Evolutionary conservation across 2,113 vertebrate genomes (phyloP), one percentile per base, ranked within the genome.

Genomic region (Indicator indicator): DNA sequence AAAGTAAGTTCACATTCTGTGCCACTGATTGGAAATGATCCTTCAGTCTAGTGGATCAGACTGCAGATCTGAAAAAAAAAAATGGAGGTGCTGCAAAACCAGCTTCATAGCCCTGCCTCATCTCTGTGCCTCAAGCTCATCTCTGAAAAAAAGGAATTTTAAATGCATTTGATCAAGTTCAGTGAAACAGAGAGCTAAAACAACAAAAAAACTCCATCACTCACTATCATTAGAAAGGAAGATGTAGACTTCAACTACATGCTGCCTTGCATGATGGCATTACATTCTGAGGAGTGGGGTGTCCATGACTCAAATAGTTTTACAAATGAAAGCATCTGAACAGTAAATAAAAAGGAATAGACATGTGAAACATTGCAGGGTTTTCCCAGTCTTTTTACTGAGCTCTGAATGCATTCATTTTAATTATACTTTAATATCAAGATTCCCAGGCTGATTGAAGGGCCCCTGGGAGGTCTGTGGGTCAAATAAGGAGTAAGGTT

Each of bases 401-500:
- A 20, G 32, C 14, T 75, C 58, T 73, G 65, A 94, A 78, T 8
- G 1, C 23, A 68, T 88, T 91, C 14, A 62, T 94, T 86, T 94
- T 64, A 90, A 86, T 83, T 78, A 62, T 65, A 69, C 38, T 88
- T 88, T 90, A 93, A 93, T 78, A 72, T 75, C 54, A 90, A 79
- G 63, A 88, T 93, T 75, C 38, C 48, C 20, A 50, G 46, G 48
- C 40, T 91, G 89, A 79, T 36, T 28, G 67, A 76, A 79, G 64
- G 71, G 42, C 72, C 64, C 83, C 48, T 93, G 87, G 73, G 79
- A 97, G 44, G 26, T 68, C 69, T 68, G 17, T 56, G 62, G 84
- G 85, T 92, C 91, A 91, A 77, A 28, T 28, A 86, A 81, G 85
- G 60, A 89, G 56, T 89, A 55, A 91, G 71, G 89, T 77, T 89